Percentiles rank a stretch among this genome's conserved stretches.
phyloP scores from a whole-genome alignment of 2,888 invertebrate genomes.

The Selenia dentaria region DNA sequence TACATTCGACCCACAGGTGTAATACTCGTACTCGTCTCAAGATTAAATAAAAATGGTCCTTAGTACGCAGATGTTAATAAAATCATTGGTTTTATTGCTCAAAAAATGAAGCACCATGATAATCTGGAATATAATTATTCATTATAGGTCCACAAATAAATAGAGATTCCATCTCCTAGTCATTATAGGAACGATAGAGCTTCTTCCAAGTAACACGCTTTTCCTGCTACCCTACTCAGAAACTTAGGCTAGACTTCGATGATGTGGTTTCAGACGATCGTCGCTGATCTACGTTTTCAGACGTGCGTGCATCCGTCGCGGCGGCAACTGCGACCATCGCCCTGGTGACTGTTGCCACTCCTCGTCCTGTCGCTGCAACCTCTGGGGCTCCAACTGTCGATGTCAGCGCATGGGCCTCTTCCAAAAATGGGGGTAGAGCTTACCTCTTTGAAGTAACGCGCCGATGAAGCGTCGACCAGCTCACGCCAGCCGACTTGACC shows the following conservation, averaged over 20 bases:
- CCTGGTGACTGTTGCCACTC: slow-evolving; percentile 94
- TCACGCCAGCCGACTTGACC: slow-evolving; percentile 72
- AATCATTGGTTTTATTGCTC: too few species aligned
- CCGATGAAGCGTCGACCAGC: slow-evolving; percentile 68
- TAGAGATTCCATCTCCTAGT: too few species aligned
- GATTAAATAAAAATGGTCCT: too few species aligned
- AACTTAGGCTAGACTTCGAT: slow-evolving; percentile 77
- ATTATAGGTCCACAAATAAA: too few species aligned
- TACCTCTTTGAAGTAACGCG: slow-evolving; percentile 35
- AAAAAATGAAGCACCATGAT: too few species aligned
- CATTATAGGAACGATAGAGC: too few species aligned
- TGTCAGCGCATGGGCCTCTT: slow-evolving; percentile 95
- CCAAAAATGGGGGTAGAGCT: slow-evolving; percentile 91
- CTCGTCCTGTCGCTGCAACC: slow-evolving; percentile 93
- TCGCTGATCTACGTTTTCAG: slow-evolving; percentile 94
- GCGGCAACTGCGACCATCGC: slow-evolving; percentile 93
- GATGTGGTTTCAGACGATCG: slow-evolving; percentile 91
- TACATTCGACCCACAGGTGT: too few species aligned
- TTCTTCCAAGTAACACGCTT: background rate
- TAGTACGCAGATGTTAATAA: too few species aligned
- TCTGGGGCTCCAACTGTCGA: slow-evolving; percentile 95
- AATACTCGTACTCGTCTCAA: too few species aligned
- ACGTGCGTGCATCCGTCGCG: slow-evolving; percentile 92
- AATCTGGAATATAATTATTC: too few species aligned
- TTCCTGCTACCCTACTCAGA: slow-evolving; percentile 38